Conservation (phyloP, 2,797 vertebrate species). For the Chrosomus eos region DNA sequence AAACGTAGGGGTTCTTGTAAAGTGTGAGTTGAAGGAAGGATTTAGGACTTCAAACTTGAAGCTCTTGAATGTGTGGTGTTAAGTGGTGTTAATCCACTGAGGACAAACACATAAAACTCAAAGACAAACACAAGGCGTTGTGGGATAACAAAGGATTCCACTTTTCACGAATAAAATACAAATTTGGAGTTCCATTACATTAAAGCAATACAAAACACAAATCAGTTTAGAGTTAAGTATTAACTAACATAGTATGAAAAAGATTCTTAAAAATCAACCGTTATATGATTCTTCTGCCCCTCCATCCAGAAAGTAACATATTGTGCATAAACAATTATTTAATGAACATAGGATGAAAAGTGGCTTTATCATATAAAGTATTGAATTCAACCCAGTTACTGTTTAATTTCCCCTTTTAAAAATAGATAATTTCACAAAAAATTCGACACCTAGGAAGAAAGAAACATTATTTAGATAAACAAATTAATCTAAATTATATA, state of each 20-base stretch:
- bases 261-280: neutral
- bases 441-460: too few relatives aligned
- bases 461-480: too few relatives aligned
- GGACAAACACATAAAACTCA: neutral
- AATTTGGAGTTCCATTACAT: too few relatives aligned
- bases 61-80: neutral
- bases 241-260: neutral
- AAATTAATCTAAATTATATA: too few relatives aligned
- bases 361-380: neutral
- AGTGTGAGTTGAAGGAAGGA: slow-evolving; percentile 9
- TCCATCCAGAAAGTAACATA: neutral
- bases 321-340: neutral
- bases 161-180: neutral
- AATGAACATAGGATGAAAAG: neutral
- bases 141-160: neutral
- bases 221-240: neutral
- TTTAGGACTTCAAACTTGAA: neutral
- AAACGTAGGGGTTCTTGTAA: neutral
- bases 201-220: neutral
- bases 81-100: slow-evolving; percentile 20
- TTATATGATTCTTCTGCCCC: neutral
- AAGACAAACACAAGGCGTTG: neutral
- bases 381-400: neutral
- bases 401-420: neutral
- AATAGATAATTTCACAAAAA: too few relatives aligned